These are phyloP conservation scores for Chelonus formosanus DNA, from an alignment of 2,888 invertebrate species.

Conservation along the genomic window DNA sequence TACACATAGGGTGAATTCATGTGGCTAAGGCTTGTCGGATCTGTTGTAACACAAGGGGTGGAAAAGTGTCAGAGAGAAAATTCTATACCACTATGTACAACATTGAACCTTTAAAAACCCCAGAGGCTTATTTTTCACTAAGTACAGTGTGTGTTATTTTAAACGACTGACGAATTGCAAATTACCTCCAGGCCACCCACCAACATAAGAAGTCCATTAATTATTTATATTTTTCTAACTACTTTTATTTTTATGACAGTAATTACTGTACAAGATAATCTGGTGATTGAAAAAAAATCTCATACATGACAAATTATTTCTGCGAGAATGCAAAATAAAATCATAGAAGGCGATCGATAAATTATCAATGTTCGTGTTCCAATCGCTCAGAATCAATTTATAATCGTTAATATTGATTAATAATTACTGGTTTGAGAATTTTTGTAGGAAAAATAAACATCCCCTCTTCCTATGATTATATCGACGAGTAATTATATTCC, in stretches of 20 bases:
- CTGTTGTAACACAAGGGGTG: slow-evolving; percentile 44
- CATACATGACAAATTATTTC: slow-evolving; percentile 18
- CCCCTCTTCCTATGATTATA: no score
- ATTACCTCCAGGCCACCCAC: slow-evolving; percentile 46
- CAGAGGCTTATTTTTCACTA: slow-evolving; percentile 23
- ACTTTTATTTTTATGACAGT: no score
- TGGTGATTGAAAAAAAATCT: background rate
- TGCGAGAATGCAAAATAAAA: slow-evolving; percentile 6
- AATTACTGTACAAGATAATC: background rate
- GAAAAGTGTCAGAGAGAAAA: slow-evolving; percentile 37
- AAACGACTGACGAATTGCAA: background rate
- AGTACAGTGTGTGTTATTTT: slow-evolving; percentile 31
- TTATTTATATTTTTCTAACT: slow-evolving; percentile 2
- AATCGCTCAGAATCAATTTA: background rate
- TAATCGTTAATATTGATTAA: no score
- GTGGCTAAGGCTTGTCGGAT: slow-evolving; percentile 48
- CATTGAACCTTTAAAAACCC: slow-evolving; percentile 25
- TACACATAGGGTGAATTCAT: slow-evolving; percentile 38
- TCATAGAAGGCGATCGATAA: background rate
- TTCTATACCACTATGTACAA: slow-evolving; percentile 22
- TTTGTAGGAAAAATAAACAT: no score
- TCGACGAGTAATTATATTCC: no score
- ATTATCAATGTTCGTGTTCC: background rate
- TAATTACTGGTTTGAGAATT: no score
- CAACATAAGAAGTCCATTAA: slow-evolving; percentile 50